phyloP scores from a whole-genome alignment of 2,113 vertebrate genomes.

The Malaclemys terrapin region DNA sequence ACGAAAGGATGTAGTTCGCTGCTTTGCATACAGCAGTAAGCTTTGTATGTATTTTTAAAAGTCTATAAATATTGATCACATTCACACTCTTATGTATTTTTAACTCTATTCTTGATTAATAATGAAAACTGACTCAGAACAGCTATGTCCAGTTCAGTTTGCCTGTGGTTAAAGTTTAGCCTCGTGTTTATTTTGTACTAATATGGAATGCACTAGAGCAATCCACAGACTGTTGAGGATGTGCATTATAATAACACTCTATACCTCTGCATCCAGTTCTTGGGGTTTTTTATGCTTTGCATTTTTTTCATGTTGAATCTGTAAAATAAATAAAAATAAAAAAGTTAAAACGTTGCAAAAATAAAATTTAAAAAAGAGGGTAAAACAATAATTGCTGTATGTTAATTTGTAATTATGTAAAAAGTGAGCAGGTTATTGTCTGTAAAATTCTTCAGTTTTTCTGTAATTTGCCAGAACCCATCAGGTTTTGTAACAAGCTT shows the following conservation, averaged over 20 bases:
- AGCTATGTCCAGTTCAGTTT: slow-evolving; percentile 29
- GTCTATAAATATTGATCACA: slow-evolving; percentile 49
- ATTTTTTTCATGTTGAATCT: slow-evolving; percentile 77
- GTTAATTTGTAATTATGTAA: slow-evolving; percentile 96
- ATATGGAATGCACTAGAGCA: slow-evolving; percentile 84
- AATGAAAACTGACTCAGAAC: not conserved
- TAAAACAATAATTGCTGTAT: slow-evolving; percentile 81
- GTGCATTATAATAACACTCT: slow-evolving; percentile 65
- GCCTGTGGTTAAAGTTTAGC: slow-evolving; percentile 60
- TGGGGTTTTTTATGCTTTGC: slow-evolving; percentile 58
- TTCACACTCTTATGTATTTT: slow-evolving; percentile 33
- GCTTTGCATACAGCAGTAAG: slow-evolving; percentile 50
- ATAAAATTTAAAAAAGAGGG: slow-evolving; percentile 66
- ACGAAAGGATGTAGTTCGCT: slow-evolving; percentile 23
- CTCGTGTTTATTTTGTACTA: slow-evolving; percentile 79
- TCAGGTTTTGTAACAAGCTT: slow-evolving; percentile 83
- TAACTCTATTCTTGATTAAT: slow-evolving; percentile 28
- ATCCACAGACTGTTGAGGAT: slow-evolving; percentile 78
- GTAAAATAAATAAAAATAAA: not conserved
- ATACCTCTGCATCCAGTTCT: slow-evolving; percentile 80
- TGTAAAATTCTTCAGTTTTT: slow-evolving; percentile 87
- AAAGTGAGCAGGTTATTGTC: slow-evolving; percentile 84
- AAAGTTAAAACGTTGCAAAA: slow-evolving; percentile 28
- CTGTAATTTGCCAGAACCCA: slow-evolving; percentile 82
- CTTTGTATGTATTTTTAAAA: slow-evolving; percentile 46